Evolutionary conservation across 2,888 invertebrate species (phyloP).

Genomic region (Notodonta dromedarius): DNA sequence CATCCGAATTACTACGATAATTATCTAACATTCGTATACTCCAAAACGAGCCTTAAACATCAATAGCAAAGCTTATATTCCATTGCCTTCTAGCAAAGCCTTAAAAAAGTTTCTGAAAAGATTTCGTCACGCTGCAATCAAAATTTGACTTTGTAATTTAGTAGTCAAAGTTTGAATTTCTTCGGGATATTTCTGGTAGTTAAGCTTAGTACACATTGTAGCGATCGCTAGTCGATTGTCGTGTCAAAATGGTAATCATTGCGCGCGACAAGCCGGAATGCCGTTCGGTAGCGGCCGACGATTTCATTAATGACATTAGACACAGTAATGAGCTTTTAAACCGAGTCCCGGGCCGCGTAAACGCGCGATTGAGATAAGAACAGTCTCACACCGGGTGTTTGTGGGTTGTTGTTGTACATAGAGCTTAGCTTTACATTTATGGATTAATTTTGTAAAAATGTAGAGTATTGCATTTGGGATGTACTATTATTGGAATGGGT

Average conservation of each 20-base stretch:
- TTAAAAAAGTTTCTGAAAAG: constrained; percentile 10
- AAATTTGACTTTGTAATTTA: constrained; percentile 7
- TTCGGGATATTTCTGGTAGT: constrained; percentile 14
- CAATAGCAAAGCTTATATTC: constrained; percentile 10
- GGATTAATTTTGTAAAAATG: too few relatives aligned
- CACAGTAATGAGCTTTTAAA: constrained; percentile 69
- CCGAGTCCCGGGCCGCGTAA: constrained; percentile 36
- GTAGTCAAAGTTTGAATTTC: constrained; percentile 8
- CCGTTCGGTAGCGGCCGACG: constrained; percentile 70
- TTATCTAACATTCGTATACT: constrained; percentile 49
- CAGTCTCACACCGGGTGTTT: constrained; percentile 20
- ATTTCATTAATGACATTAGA: constrained; percentile 75
- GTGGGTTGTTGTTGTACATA: constrained; percentile 23
- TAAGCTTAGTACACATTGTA: constrained; percentile 26
- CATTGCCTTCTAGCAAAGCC: constrained; percentile 7
- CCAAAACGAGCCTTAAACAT: constrained; percentile 43
- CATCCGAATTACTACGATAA: constrained; percentile 54
- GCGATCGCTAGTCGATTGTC: constrained; percentile 38
- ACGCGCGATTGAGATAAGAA: constrained; percentile 41
- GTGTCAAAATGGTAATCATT: constrained; percentile 52
- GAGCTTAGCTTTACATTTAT: background rate
- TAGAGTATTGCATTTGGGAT: too few relatives aligned
- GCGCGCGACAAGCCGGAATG: constrained; percentile 61
- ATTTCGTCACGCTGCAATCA: background rate
- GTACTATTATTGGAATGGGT: too few relatives aligned